phyloP scores from a whole-genome alignment of 2,113 vertebrate genomes.

The Ceratotherium simum region DNA sequence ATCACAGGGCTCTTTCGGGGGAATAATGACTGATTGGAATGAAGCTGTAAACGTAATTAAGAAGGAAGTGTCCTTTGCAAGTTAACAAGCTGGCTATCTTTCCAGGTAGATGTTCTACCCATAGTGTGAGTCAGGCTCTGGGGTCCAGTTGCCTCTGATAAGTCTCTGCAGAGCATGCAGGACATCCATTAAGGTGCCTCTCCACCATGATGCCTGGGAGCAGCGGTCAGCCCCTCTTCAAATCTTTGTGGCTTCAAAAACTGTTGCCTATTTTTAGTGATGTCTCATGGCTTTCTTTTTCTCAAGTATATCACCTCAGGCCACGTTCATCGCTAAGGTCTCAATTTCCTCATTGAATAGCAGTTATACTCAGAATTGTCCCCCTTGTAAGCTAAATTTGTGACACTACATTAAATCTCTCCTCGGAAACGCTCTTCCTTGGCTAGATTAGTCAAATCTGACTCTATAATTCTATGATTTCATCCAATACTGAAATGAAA shows the following conservation, averaged over 20 bases:
- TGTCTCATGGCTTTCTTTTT: neutral
- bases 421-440: neutral
- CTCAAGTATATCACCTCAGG: neutral
- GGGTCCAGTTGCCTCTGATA: too few species aligned
- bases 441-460: neutral
- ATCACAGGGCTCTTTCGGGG: neutral
- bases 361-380: neutral
- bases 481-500: neutral
- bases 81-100: neutral
- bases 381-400: neutral
- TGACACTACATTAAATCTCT: neutral
- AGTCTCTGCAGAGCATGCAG: neutral
- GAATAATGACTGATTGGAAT: neutral
- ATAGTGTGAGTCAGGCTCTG: neutral
- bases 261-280: neutral
- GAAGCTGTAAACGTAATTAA: neutral
- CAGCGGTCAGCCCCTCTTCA: accelerated
- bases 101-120: neutral
- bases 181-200: neutral
- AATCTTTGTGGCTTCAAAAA: neutral
- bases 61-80: neutral
- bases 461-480: neutral
- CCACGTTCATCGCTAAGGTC: neutral
- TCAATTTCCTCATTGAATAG: neutral
- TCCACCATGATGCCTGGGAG: too few species aligned